Base-by-base conservation (phyloP, 92 coral and sea anemone genomes). In the Heteractis magnifica region DNA sequence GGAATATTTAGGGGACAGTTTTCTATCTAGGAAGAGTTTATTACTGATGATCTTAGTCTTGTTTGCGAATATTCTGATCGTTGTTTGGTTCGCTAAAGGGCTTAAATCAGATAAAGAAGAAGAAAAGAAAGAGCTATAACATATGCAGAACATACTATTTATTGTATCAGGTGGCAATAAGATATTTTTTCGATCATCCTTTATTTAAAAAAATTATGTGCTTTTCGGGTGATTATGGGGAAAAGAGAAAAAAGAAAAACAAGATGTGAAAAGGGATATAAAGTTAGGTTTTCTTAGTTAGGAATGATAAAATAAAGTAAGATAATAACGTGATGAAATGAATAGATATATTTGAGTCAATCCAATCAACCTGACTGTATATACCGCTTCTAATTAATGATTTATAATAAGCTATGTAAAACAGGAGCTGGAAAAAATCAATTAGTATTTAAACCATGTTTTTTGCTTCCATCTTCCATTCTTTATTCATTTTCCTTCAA, bases 71-170 rank as follows among this genome's bases (percentile, higher is more conserved):
- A 80, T 88, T 68, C 86, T 89, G 50, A 92, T 97, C 26, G 99
- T 94, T 12, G 64, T 88, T 6, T 90, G 87, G 92, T 97, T 97
- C 88, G 98, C 95, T 8, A 89, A 74, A 18, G 83, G 83, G 60
- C 90, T 97, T n/a, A 90, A 90, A 62, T 94, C 98, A 14, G 89
- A 97, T 86, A 90, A 90, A 65, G 98, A 97, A 79, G 99, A 97
- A 20, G 99, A 93, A 77, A 82, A 87, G 65, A 94, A 94, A 76
- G 84, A 65, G 51, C 56, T 81, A 16, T 81, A 4, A 80, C 49
- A 70, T 58, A 56, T 23, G 3, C 26, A 59, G 4, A 26, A 68
- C 5, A 21, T 1, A 8, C 9, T 53, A 53, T 53, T 53, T 53
- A 53, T 53, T 8, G 58, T 53, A 8, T 68, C 73, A 68, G 73